Percentiles rank a stretch among this genome's conserved stretches.
These are phyloP conservation scores for Oryctolagus cuniculus DNA, from an alignment of 2,113 vertebrate genomes.

Conservation along the genomic window mOryCun1.1 NC_091435.1:98271001-98271500, in stretches of 20 bases:
- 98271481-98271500: background rate
- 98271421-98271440: conserved; percentile 23
- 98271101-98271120: conserved; percentile 83
- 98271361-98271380: background rate
- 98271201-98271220: conserved; percentile 50
- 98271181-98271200: conserved; percentile 73
- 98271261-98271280: background rate
- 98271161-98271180: conserved; percentile 79
- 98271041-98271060: conserved; percentile 92
- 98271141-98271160: conserved; percentile 72
- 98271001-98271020: conserved; percentile 89
- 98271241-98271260: conserved; percentile 43
- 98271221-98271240: conserved; percentile 53
- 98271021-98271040: conserved; percentile 90
- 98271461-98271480: conserved; percentile 6
- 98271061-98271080: conserved; percentile 87
- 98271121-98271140: conserved; percentile 73
- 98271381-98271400: background rate
- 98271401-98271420: background rate
- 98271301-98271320: background rate
- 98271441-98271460: background rate
- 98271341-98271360: background rate
- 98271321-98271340: background rate
- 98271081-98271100: conserved; percentile 91
- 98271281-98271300: background rate